Percentiles rank a stretch among this genome's conserved stretches.
phyloP scores from a whole-genome alignment of 2,797 vertebrate species.

The Danio choprae region DNA sequence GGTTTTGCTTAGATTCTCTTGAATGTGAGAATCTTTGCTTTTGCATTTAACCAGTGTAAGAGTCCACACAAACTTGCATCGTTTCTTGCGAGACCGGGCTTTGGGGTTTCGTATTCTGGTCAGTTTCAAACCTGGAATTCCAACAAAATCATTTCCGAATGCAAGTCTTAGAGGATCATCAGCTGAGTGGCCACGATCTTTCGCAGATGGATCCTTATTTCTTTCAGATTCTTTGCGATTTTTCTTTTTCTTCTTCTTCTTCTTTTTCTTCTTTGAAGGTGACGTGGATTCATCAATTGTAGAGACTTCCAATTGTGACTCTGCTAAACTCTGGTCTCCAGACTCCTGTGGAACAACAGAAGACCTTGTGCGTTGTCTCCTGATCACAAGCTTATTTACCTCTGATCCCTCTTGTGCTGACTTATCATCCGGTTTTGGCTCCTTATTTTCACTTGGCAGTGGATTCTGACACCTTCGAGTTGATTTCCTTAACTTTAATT shows the following conservation, averaged over 20 bases:
- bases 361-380: conserved; percentile 72
- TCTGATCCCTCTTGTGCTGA: conserved; percentile 65
- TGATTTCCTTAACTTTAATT: conserved; percentile 63
- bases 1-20: conserved; percentile 49
- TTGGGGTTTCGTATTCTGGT: conserved; percentile 79
- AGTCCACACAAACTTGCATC: conserved; percentile 80
- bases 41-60: conserved; percentile 75
- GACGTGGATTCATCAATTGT: conserved; percentile 63
- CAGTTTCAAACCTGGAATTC: conserved; percentile 77
- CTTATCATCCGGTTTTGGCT: conserved; percentile 68
- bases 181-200: conserved; percentile 54
- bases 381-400: conserved; percentile 66
- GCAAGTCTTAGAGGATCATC: conserved; percentile 56
- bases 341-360: conserved; percentile 60
- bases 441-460: conserved; percentile 56
- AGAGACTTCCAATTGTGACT: conserved; percentile 68
- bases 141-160: conserved; percentile 64
- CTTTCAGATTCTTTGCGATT: conserved; percentile 68
- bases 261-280: conserved; percentile 61
- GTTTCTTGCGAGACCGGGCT: conserved; percentile 72
- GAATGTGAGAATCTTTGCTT: conserved; percentile 55
- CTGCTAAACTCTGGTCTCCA: conserved; percentile 60
- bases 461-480: conserved; percentile 58
- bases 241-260: conserved; percentile 76
- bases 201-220: conserved; percentile 47